Evolutionary conservation across 2,797 vertebrate genomes (phyloP), one percentile per base, ranked within the genome.

Genomic region (Danio jaintianensis): DNA sequence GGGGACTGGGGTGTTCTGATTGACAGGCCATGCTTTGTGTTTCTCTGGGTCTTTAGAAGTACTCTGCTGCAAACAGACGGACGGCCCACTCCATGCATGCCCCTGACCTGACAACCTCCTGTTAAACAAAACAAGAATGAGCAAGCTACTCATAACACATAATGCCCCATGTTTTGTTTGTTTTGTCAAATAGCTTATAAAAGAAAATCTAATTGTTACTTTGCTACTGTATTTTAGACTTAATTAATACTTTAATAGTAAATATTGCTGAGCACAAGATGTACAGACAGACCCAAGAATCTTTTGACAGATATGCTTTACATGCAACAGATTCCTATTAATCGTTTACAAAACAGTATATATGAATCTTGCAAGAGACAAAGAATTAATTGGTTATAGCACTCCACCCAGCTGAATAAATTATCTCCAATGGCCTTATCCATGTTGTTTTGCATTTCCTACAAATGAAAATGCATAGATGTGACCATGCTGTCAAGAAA

Each of bases 11-110:
- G 53, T 48, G 53, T 47, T 68, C 15, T 83, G 81, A 83, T 79
- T 83, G 82, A 80, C 78, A 80, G 78, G 78, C 77, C 73, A 61
- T 48, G 73, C 82, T 80, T 77, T 76, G 78, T 77, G 72, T 76
- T 75, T 52, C 82, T 72, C 42, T 80, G n/a, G 29, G 56, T 64
- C 62, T 67, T 40, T 59, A 67, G 69, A 67, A 64, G 76, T 18
- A 66, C 67, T 77, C 66, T 42, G 71, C 62, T 61, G 63, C 63
- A 70, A 76, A 73, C 68, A 55, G 68, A 72, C 59, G 42, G 68
- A 80, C 63, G 58, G 80, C 79, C 75, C 75, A 29, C 42, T 67
- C 67, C 79, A 70, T 36, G 76, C 68, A 69, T 62, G 66, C 20
- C 73, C 72, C 63, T 81, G 80, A 70, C 48, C 73, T 38, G 56